Evolutionary conservation across 2,888 invertebrate genomes (phyloP).

Genomic region (Chaetoderma sp.): DNA sequence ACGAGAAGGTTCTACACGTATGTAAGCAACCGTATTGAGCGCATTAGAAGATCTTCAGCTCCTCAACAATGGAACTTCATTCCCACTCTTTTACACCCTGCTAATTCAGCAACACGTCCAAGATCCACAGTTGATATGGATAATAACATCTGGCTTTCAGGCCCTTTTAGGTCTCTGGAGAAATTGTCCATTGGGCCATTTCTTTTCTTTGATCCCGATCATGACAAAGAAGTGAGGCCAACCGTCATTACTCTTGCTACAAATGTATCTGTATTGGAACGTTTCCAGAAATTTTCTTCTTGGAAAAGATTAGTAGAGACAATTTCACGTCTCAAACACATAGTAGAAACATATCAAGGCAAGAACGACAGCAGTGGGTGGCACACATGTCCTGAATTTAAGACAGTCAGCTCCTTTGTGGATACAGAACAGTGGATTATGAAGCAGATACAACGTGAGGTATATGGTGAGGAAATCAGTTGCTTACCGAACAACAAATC

Average conservation of each 20-base stretch:
- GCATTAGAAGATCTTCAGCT: background rate
- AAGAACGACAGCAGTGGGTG: background rate
- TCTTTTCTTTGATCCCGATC: background rate
- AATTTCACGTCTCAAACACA: background rate
- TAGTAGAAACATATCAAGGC: background rate
- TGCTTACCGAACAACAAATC: background rate
- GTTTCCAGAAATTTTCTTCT: background rate
- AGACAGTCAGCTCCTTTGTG: no score
- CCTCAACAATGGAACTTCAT: conserved; percentile 21
- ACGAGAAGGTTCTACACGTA: conserved; percentile 15
- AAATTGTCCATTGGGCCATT: background rate
- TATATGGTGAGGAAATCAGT: background rate
- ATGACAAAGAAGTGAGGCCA: background rate
- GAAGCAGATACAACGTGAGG: background rate
- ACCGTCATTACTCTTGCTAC: background rate
- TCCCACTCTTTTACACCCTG: conserved; percentile 15
- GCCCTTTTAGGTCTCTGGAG: background rate
- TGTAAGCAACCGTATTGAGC: conserved; percentile 22
- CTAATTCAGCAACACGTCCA: conserved; percentile 15
- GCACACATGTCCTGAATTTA: background rate
- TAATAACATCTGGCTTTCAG: conserved; percentile 9
- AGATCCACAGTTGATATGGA: background rate
- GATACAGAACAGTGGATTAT: no score
- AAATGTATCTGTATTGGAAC: background rate
- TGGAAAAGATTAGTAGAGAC: background rate